A percentile compares a stretch with the other conserved stretches of the same genome.
phyloP scores from a whole-genome alignment of 2,888 invertebrate species.

The Cephalotes varians region DNA sequence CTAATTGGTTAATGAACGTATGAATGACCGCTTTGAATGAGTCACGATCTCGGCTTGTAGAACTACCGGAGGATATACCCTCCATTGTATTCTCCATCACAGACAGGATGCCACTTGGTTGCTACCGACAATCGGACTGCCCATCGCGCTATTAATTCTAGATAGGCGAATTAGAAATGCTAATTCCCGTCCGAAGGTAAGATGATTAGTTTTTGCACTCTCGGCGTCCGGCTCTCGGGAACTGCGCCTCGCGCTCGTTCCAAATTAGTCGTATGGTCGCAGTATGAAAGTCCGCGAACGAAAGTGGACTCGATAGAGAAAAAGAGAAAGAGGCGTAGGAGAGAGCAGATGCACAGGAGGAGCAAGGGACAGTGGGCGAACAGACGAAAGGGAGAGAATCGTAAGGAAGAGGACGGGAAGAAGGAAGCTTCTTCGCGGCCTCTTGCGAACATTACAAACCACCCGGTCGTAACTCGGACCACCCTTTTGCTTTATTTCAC shows the following conservation, averaged over 20 bases:
- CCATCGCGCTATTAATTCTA: constrained; percentile 73
- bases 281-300: constrained; percentile 68
- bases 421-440: constrained; percentile 62
- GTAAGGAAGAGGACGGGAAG: constrained; percentile 54
- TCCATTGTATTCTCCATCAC: not conserved
- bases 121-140: constrained; percentile 15
- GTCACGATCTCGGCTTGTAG: not conserved
- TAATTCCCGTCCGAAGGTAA: constrained; percentile 69
- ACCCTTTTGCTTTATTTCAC: constrained; percentile 80
- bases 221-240: constrained; percentile 23
- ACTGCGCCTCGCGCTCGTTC: constrained; percentile 73
- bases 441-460: constrained; percentile 79
- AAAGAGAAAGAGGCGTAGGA: constrained; percentile 17
- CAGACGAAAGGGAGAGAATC: constrained; percentile 16
- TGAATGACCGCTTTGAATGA: not conserved
- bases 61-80: not conserved
- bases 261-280: constrained; percentile 77
- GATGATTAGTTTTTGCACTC: constrained; percentile 72
- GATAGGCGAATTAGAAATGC: constrained; percentile 81
- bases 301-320: constrained; percentile 59
- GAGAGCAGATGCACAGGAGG: constrained; percentile 22
- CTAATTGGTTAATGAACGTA: constrained; percentile 28
- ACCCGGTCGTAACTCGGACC: constrained; percentile 70
- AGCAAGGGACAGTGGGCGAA: constrained; percentile 6
- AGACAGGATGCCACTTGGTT: not conserved